phyloP scores from a whole-genome alignment of 2,888 invertebrate genomes.

The Sinohyriopsis cumingii region DNA sequence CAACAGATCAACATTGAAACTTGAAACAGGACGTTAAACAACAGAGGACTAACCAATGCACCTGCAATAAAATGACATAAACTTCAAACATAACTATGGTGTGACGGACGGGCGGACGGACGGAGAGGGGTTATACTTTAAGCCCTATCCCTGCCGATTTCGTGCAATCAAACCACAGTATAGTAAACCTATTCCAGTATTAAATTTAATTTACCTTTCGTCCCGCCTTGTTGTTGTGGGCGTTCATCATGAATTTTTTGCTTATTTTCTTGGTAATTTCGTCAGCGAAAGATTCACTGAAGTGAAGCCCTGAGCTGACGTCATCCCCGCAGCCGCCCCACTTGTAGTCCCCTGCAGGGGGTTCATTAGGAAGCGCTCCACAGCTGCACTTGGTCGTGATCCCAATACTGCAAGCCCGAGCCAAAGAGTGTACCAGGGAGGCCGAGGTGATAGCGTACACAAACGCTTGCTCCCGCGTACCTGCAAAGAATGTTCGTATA shows the following conservation, averaged over 20 bases:
- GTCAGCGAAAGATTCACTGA: conserved; percentile 70
- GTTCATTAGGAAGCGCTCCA: conserved; percentile 81
- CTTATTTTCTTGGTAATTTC: conserved; percentile 50
- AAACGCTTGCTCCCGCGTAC: conserved; percentile 89
- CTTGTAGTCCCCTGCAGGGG: conserved; percentile 82
- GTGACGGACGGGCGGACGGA: no score
- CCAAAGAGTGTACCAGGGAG: conserved; percentile 83
- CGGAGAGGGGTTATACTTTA: no score
- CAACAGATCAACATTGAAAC: no score
- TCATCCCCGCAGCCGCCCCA: conserved; percentile 93
- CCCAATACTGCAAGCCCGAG: conserved; percentile 85
- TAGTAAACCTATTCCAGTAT: no score
- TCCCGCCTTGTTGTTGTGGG: conserved; percentile 85
- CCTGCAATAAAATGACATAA: no score
- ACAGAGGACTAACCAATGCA: no score
- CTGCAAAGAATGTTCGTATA: conserved; percentile 73
- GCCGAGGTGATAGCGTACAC: conserved; percentile 88
- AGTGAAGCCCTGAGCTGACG: conserved; percentile 64
- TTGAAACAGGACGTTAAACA: no score
- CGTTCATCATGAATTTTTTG: conserved; percentile 79
- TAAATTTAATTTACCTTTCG: conserved; percentile 77
- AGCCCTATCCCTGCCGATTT: no score
- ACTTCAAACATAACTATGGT: no score
- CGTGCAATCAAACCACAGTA: no score
- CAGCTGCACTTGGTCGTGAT: conserved; percentile 85